Base-by-base conservation (phyloP, 2,888 invertebrate genomes). In the Melanargia galathea region DNA sequence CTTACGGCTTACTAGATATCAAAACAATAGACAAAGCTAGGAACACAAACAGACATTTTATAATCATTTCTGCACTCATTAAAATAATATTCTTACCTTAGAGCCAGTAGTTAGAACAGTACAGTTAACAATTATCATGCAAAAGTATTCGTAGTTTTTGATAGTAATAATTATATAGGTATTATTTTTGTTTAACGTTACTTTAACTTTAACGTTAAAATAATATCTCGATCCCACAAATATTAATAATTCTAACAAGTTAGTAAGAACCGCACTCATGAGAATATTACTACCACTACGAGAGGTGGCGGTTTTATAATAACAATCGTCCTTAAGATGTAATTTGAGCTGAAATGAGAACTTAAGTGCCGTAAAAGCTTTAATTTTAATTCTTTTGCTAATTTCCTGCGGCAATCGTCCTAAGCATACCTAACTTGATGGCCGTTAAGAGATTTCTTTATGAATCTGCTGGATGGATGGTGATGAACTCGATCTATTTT, bases 401-500 rank as follows among this genome's bases (percentile, higher is more conserved):
- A 60, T 62, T 63, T 48, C 18, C 22, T 55, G 43, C 24, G 16
- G 24, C 20, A 57, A 45, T 35, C 46, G 24, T 38, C 43, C 18
- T 38, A 30, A 51, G 16, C 33, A 38, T 45, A n/a, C 22, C 51
- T 56, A 60, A 57, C 64, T 35, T 13, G 43, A 55, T 56, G 60
- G 51, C 60, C 64, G 54, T 60, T 60, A 56, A 35, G 51, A 60
- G 45, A 51, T 49, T 54, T 48, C 46, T 55, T 49, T 59, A 58
- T 52, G 52, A 64, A 57, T 60, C 51, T 40, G 26, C 46, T 72
- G 71, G 30, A 33, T 72, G 71, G 30, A 33, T 63, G 40, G 55
- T 55, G 58, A 33, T 46, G 35, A 76, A 74, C 68, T 74, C 70
- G 75, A 78, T 79, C 78, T 78, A 78, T 82, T 84, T 80, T 78